Conservation (phyloP, 1,140 invertebrate genomes). For the Drosophila funebris region DNA sequence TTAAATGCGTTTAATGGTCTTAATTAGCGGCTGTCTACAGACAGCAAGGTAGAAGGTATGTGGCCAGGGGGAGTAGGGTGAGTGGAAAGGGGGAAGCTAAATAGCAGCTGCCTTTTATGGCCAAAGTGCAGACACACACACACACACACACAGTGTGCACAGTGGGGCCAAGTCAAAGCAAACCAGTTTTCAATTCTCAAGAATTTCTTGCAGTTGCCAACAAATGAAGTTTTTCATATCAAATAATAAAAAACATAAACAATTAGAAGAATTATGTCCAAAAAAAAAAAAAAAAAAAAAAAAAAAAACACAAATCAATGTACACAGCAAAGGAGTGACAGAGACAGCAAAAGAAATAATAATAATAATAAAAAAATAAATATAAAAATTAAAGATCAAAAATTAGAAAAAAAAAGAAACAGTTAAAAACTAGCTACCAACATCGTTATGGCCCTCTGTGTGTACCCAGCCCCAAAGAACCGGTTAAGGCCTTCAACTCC, state of each 20-base stretch:
- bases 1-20: constrained; percentile 77
- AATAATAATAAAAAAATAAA: constrained; percentile 7
- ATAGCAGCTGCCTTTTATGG: constrained; percentile 61
- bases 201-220: constrained; percentile 61
- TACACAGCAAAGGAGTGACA: not conserved
- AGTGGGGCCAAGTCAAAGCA: constrained; percentile 1
- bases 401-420: no score
- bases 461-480: constrained; percentile 45
- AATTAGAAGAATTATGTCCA: constrained; percentile 26
- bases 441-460: constrained; percentile 39
- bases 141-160: constrained; percentile 23
- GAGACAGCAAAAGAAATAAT: not conserved
- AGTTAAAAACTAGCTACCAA: constrained; percentile 24
- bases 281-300: constrained; percentile 15
- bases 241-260: constrained; percentile 63
- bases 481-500: constrained; percentile 33
- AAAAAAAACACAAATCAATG: constrained; percentile 23
- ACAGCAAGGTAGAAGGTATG: not conserved
- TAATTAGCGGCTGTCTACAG: constrained; percentile 62
- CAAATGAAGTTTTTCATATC: constrained; percentile 60
- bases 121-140: not conserved
- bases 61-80: no score
- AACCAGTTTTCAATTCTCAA: constrained; percentile 62
- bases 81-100: constrained; percentile 15
- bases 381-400: no score